phyloP scores from a whole-genome alignment of 1,140 invertebrate genomes.

The Zaprionus capensis region DNA sequence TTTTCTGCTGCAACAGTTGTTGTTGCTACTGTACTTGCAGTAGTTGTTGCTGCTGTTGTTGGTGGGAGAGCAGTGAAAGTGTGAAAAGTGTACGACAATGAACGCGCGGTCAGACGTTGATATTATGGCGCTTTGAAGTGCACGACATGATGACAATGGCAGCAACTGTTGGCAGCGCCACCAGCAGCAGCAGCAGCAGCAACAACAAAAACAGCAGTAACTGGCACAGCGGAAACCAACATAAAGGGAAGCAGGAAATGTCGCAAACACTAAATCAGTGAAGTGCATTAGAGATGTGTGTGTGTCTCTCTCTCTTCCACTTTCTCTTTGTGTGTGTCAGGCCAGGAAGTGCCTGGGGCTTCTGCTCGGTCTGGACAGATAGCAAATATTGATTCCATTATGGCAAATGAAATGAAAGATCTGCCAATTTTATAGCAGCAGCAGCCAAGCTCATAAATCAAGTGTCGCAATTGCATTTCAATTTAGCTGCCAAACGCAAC shows the following conservation, averaged over 20 bases:
- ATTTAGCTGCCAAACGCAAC: constrained; percentile 44
- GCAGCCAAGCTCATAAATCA: constrained; percentile 45
- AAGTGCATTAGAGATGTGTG: constrained; percentile 65
- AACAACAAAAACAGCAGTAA: constrained; percentile 21
- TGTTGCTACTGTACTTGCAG: constrained; percentile 24
- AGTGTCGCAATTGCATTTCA: constrained; percentile 44
- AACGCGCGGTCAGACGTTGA: constrained; percentile 68
- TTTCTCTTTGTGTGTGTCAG: constrained; percentile 18
- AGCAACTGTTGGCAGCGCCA: constrained; percentile 38
- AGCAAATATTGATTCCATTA: constrained; percentile 73
- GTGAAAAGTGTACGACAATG: constrained; percentile 64
- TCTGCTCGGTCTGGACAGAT: constrained; percentile 30
- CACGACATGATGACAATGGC: constrained; percentile 53
- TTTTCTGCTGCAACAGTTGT: constrained; percentile 29
- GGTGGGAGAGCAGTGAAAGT: constrained; percentile 53
- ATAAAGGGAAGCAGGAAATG: constrained; percentile 77
- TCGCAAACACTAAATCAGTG: constrained; percentile 77
- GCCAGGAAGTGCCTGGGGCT: constrained; percentile 50
- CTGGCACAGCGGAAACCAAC: constrained; percentile 51
- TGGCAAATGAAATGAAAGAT: constrained; percentile 69
- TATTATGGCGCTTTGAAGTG: constrained; percentile 76
- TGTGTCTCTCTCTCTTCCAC: neutral
- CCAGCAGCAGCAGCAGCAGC: constrained; percentile 16
- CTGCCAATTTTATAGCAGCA: constrained; percentile 40
- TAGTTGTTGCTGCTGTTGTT: constrained; percentile 19